Conservation (phyloP, 2,797 vertebrate genomes). For the Poliocrania exsul region DNA sequence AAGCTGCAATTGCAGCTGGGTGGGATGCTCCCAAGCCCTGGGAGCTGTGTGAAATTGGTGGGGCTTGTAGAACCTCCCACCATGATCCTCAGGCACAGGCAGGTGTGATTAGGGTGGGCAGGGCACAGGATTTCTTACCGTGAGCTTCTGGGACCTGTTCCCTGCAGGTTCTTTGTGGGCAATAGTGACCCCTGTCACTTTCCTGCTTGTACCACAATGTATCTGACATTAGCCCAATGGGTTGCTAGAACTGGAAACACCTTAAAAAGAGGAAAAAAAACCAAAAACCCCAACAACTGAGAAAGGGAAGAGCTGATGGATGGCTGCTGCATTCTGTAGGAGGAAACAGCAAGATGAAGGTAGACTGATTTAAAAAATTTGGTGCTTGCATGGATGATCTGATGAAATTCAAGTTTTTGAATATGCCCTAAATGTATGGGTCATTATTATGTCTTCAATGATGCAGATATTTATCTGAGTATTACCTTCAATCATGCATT, state of each 20-base stretch:
- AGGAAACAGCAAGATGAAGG: background rate
- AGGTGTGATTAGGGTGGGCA: background rate
- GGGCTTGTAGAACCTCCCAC: background rate
- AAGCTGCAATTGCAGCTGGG: background rate
- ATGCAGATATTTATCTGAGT: constrained; percentile 3
- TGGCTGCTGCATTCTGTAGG: background rate
- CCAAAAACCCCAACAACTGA: too few species aligned
- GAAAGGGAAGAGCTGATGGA: background rate
- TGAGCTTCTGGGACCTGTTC: background rate
- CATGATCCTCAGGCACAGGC: background rate
- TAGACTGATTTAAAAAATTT: constrained; percentile 7
- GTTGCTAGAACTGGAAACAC: background rate
- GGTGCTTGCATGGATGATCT: background rate
- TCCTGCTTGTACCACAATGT: background rate
- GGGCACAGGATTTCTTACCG: background rate
- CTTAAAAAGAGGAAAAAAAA: background rate
- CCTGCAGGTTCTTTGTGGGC: background rate
- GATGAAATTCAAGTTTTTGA: background rate
- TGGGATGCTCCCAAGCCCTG: background rate
- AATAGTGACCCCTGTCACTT: background rate
- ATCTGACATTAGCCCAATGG: background rate
- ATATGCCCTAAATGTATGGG: background rate
- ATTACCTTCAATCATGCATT: constrained; percentile 1
- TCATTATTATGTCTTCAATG: background rate
- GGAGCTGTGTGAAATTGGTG: fast-evolving